Base-by-base conservation (phyloP, 2,888 invertebrate species). In the Rhaphigaster nebulosa region DNA sequence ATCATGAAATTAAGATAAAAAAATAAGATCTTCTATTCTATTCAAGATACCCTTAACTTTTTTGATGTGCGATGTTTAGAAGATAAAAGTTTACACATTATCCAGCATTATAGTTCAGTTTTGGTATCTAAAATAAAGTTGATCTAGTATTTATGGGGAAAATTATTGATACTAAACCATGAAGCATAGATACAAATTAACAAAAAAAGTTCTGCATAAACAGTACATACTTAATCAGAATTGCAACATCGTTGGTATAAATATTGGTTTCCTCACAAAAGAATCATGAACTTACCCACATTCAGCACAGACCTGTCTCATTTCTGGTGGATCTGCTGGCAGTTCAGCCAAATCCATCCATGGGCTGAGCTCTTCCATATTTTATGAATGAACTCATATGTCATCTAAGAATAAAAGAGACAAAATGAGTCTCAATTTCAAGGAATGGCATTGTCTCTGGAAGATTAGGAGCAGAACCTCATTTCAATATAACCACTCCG, bases 311-410 rank as follows among this genome's bases (percentile, higher is more conserved):
- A 96, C 94, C 92, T 96, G 94, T 91, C 97, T 95, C 95, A 96
- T 96, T 92, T 95, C 93, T 29, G 97, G 97, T 50, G 97, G 97
- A 94, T 97, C 97, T 6, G 96, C 95, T 76, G 96, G 95, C 92
- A 97, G 96, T 92, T 95, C 95, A 10, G 96, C 95, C 90, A 97
- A 94, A 93, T 97, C 97, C 92, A 95, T 95, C 96, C 97, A 96
- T 34, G 94, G 92, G 84, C 92, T 92, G 54, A 70, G 38, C n/a
- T 89, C 90, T 34, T 90, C 89, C 90, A 91, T 88, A 45, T 23
- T 65, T 60, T 23, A 52, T 54, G n/a, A 84, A 26, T 84, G 26
- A 45, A 50, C 41, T 50, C 41, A 50, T 50, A 45, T 84, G 84
- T 84, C 84, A 84, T 84, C 84, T 41, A 50, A n/a, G 4, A 45